Base-by-base conservation (phyloP, 2,113 vertebrate genomes). In the Cacatua alba region DNA sequence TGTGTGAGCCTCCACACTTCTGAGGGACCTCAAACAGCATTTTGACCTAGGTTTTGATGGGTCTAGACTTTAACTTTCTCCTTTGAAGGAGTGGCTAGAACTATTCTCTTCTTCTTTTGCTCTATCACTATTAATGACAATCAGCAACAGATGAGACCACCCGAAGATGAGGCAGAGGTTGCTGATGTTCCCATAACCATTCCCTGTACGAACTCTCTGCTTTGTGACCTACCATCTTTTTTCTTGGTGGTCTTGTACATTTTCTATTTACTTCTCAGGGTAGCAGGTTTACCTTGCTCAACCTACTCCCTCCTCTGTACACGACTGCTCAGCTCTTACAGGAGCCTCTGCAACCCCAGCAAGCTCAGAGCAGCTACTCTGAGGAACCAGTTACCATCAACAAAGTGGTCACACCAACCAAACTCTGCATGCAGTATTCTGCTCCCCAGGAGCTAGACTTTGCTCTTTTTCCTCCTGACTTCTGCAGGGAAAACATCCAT, bases 281-380 rank as follows among this genome's bases (percentile, higher is more conserved):
- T 11, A 69, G 7, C 5, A 35, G 64, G 28, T 39, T 55, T 17
- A 49, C 18, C 15, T 44, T 44, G 12, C 14, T 7, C 37, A 25
- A 13, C 7, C 43, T 59, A 17, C 17, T 28, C 2, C 11, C 11
- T 37, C 21, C 1, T 0, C 21, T 78, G 35, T 37, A 28, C 1
- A 0, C 7, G 21, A 35, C 19, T 0, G 0, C 24, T 74, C 28
- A 35, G 15, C 37, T n/a, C n/a, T n/a, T 9, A n/a, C 3, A 67
- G 33, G 23, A 72, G 17, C 28, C n/a, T 52, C 24, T 2, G 2
- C 24, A 46, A 8, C 2, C 3, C 7, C 12, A 52, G 6, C 25
- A 46, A 67, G 13, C 7, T 67, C 28, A 68, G 2, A 4, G 3
- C 10, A 16, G 51, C 18, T 31, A 37, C 8, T 3, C 25, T 37